Evolutionary conservation across 2,888 invertebrate genomes (phyloP), one percentile per base, ranked within the genome.

Genomic region (Drosophila robusta): DNA sequence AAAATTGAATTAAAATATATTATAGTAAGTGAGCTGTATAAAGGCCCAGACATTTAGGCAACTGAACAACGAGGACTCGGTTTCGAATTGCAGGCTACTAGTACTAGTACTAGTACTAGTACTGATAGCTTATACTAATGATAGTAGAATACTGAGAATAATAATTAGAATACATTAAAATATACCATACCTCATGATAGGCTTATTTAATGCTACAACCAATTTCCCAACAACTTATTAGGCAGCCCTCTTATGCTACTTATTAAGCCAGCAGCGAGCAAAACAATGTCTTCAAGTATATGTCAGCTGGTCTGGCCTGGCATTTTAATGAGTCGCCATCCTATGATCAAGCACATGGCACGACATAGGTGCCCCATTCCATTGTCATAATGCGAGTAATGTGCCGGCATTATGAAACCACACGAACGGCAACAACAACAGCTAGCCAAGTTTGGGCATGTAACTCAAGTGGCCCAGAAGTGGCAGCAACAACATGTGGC

Each of bases 341-440:
- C 64, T 50, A 63, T 68, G 71, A 55, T 52, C 62, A 58, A 45
- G 64, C 78, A 78, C 64, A 74, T 74, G 69, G 54, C 64, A 44
- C 4, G 26, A 38, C 16, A 64, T 49, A 52, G 60, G 24, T 69
- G 45, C 8, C 58, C 36, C 47, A 54, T 56, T 26, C 63, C 56
- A 42, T n/a, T 50, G 45, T 50, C 32, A 51, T 60, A 56, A 50
- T 41, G 55, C 29, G 51, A 55, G 62, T 81, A 82, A 82, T 81
- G 45, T 73, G 64, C 51, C 42, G 52, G 74, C 58, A 79, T 83
- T 83, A 79, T 73, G 79, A 67, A 87, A 77, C 88, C 77, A 65
- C 88, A 83, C 88, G 82, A 79, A 73, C 54, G 46, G 54, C 50
- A 36, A 24, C 46, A 49, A 41, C 18, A 39, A 34, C 18, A 18